Evolutionary conservation across 2,797 vertebrate genomes (phyloP).

Genomic region (Chaunax sp.): DNA sequence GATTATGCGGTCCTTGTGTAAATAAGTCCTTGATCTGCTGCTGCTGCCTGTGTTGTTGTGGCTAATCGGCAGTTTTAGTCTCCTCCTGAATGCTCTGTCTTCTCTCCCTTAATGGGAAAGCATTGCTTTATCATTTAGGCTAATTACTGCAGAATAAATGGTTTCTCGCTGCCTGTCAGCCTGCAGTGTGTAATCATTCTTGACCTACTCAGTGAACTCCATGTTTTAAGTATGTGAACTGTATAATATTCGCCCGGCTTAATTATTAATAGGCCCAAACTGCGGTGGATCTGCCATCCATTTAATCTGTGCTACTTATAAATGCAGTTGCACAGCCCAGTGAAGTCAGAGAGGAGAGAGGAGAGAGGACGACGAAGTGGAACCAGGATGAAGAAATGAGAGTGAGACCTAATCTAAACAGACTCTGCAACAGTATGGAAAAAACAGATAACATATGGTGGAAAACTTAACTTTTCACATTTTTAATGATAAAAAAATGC

Average conservation of each 20-base stretch:
- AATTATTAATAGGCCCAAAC: slow-evolving; percentile 89
- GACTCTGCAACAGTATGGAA: slow-evolving; percentile 1
- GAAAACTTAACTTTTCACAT: background rate
- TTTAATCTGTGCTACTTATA: slow-evolving; percentile 74
- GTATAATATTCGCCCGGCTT: slow-evolving; percentile 86
- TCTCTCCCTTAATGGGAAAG: slow-evolving; percentile 70
- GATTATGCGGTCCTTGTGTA: slow-evolving; percentile 18
- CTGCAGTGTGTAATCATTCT: slow-evolving; percentile 92
- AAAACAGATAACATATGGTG: background rate
- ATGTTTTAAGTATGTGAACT: slow-evolving; percentile 93
- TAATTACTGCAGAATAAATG: slow-evolving; percentile 95
- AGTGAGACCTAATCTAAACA: too few relatives aligned
- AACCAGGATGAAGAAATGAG: slow-evolving; percentile 17
- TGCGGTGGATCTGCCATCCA: slow-evolving; percentile 74
- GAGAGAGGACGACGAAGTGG: slow-evolving; percentile 3
- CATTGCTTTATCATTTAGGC: slow-evolving; percentile 91
- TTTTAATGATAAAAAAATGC: background rate
- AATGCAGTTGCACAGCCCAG: slow-evolving; percentile 39
- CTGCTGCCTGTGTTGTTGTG: slow-evolving; percentile 38
- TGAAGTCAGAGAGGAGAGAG: slow-evolving; percentile 1
- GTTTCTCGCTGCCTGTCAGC: slow-evolving; percentile 89
- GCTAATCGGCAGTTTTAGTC: slow-evolving; percentile 13
- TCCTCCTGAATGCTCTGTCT: slow-evolving; percentile 47
- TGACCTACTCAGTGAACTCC: slow-evolving; percentile 93
- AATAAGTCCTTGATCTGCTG: slow-evolving; percentile 26